phyloP scores from a whole-genome alignment of 1,140 invertebrate species.

The Xylocopa sonorina region DNA sequence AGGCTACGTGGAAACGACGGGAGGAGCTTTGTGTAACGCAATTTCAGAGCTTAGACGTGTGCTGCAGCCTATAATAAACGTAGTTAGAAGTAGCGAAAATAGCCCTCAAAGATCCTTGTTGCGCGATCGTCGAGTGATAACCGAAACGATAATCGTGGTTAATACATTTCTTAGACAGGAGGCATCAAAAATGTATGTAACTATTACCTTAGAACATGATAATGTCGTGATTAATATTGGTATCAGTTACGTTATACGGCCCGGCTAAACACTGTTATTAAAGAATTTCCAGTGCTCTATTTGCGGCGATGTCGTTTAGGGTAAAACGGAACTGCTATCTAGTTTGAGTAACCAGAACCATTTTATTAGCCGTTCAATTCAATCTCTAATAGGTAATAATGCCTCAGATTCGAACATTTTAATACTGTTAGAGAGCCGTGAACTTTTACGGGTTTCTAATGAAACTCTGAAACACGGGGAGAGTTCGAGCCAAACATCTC shows the following conservation, averaged over 20 bases:
- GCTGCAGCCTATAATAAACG: no score
- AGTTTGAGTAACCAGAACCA: not conserved
- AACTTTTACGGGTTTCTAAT: not conserved
- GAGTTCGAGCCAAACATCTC: not conserved
- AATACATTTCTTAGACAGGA: no score
- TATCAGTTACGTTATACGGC: not conserved
- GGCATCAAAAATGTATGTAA: not conserved
- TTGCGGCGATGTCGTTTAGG: not conserved
- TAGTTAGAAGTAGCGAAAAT: no score
- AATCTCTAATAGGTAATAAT: not conserved
- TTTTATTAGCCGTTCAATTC: not conserved
- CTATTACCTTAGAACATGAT: not conserved
- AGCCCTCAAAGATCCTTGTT: not conserved
- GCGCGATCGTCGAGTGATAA: not conserved
- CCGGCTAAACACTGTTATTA: not conserved
- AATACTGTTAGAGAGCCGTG: not conserved
- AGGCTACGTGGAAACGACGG: not conserved
- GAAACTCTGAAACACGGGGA: not conserved
- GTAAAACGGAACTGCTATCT: not conserved
- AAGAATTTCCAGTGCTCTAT: not conserved
- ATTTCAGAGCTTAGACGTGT: not conserved
- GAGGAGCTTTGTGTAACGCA: constrained; percentile 8
- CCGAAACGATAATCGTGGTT: not conserved
- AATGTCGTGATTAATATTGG: not conserved
- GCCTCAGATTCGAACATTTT: no score